Evolutionary conservation across 2,797 vertebrate species (phyloP).

Genomic region (Bovichtus diacanthus): DNA sequence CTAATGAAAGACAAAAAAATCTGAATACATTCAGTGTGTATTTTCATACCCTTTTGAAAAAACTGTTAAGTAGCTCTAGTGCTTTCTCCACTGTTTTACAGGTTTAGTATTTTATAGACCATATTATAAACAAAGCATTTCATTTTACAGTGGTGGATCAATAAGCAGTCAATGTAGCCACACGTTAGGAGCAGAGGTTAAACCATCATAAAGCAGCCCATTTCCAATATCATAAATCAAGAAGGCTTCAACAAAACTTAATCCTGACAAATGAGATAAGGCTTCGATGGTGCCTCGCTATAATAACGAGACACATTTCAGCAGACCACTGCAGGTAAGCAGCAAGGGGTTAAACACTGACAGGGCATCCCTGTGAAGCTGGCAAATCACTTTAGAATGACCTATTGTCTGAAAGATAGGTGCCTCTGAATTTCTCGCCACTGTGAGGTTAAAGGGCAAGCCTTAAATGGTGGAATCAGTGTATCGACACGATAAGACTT

Average conservation of each 20-base stretch:
- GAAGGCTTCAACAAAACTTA: conserved; percentile 65
- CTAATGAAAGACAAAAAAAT: conserved; percentile 6
- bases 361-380: conserved; percentile 63
- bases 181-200: conserved; percentile 76
- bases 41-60: conserved; percentile 17
- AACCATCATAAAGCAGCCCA: conserved; percentile 79
- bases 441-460: conserved; percentile 84
- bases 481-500: conserved; percentile 88
- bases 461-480: conserved; percentile 86
- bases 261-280: conserved; percentile 73
- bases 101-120: conserved; percentile 52
- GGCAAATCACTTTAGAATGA: conserved; percentile 80
- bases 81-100: conserved; percentile 15
- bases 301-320: conserved; percentile 63
- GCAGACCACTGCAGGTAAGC: conserved; percentile 55
- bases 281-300: conserved; percentile 40
- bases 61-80: conserved; percentile 26
- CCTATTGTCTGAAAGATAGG: conserved; percentile 79
- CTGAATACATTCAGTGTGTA: neutral
- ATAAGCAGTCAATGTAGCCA: conserved; percentile 75
- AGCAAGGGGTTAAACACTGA: conserved; percentile 74
- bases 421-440: conserved; percentile 70
- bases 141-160: conserved; percentile 75
- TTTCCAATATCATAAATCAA: conserved; percentile 81
- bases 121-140: conserved; percentile 71